Evolutionary conservation across 2,797 vertebrate species (phyloP).

Genomic region (Eulemur coronatus): DNA sequence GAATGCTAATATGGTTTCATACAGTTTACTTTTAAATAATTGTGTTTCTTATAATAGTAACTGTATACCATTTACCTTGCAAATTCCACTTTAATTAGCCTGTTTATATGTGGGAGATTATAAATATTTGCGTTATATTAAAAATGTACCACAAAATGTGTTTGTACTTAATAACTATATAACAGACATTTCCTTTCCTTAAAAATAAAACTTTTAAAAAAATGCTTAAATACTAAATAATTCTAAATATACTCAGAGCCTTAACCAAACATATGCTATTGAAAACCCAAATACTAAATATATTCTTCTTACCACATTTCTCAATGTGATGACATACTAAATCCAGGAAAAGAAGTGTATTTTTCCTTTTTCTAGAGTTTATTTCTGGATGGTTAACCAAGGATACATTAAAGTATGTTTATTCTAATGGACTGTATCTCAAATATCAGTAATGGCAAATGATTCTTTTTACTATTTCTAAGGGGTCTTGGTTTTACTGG

Average conservation of each 20-base stretch:
- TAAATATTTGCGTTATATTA: constrained; percentile 55
- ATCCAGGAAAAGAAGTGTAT: constrained; percentile 20
- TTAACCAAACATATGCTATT: constrained; percentile 50
- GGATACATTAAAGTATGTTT: constrained; percentile 37
- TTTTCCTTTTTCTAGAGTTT: constrained; percentile 54
- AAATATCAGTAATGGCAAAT: constrained; percentile 35
- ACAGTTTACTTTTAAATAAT: constrained; percentile 53
- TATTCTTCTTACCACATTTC: constrained; percentile 56
- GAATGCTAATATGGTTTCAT: constrained; percentile 42
- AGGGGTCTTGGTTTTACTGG: constrained; percentile 56
- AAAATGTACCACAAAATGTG: constrained; percentile 43
- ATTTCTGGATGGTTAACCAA: constrained; percentile 57
- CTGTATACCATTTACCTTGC: constrained; percentile 38
- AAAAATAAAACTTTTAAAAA: constrained; percentile 42
- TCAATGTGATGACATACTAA: constrained; percentile 48
- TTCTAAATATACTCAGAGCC: constrained; percentile 44
- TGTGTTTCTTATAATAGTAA: constrained; percentile 42
- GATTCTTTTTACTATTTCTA: constrained; percentile 51
- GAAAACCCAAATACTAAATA: constrained; percentile 37
- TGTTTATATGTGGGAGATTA: not conserved
- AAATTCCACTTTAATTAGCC: constrained; percentile 44
- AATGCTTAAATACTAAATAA: constrained; percentile 58
- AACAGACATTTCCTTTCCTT: constrained; percentile 31
- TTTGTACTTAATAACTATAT: constrained; percentile 27
- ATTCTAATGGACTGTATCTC: constrained; percentile 47